Conservation (phyloP, 2,888 invertebrate genomes). For the Chymomyza procnemis region DNA sequence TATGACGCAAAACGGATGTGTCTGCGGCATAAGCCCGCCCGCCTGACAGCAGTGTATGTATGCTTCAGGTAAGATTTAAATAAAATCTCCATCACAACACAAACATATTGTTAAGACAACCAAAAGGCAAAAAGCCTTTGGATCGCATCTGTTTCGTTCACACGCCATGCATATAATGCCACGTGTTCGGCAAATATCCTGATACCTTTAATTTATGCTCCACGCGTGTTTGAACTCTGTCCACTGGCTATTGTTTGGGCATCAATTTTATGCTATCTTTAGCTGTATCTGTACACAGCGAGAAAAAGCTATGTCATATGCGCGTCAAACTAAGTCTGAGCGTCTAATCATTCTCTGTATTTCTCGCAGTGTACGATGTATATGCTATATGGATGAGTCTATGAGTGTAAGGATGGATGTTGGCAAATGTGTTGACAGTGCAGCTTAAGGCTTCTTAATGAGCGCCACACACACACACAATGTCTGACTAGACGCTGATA, state of each 20-base stretch:
- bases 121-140: background rate
- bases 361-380: background rate
- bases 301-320: too few relatives aligned
- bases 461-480: constrained; percentile 53
- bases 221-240: constrained; percentile 33
- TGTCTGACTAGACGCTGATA: constrained; percentile 44
- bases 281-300: background rate
- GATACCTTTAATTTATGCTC: constrained; percentile 44
- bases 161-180: background rate
- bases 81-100: background rate
- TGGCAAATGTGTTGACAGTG: constrained; percentile 45
- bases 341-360: background rate
- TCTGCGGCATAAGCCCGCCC: background rate
- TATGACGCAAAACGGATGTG: constrained; percentile 10
- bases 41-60: background rate
- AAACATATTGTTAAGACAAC: background rate
- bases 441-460: constrained; percentile 64
- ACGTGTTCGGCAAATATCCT: background rate
- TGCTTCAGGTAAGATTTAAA: background rate
- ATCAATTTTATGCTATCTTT: background rate
- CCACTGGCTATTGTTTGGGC: background rate
- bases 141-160: background rate
- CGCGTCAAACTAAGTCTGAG: too few relatives aligned
- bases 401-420: background rate
- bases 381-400: background rate